A percentile compares a stretch with the other conserved stretches of the same genome.
These are phyloP conservation scores for Enteromius afrohamiltoni DNA, from an alignment of 2,797 vertebrate genomes.

Conservation along the genomic window DNA sequence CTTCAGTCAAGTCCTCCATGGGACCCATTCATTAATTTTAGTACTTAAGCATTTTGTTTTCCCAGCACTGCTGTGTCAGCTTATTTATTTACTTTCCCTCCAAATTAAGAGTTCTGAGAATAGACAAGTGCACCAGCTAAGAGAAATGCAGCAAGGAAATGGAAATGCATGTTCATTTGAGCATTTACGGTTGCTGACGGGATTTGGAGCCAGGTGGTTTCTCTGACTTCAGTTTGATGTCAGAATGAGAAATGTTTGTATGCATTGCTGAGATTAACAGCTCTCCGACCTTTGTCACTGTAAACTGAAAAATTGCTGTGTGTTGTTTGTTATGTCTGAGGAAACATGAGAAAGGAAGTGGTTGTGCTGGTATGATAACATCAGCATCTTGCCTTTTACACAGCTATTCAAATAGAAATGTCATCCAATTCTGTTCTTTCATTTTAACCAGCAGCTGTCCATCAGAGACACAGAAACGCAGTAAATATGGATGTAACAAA, in stretches of 20 bases:
- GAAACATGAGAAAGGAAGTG: slow-evolving; percentile 29
- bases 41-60: slow-evolving; percentile 44
- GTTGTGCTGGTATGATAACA: slow-evolving; percentile 37
- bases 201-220: slow-evolving; percentile 23
- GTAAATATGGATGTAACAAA: not conserved
- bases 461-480: not conserved
- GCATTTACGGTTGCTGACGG: not conserved
- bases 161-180: not conserved
- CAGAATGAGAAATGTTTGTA: slow-evolving; percentile 25
- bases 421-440: not conserved
- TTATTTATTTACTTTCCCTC: slow-evolving; percentile 49
- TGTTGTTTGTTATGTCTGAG: slow-evolving; percentile 18
- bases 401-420: slow-evolving; percentile 20
- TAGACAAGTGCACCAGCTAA: slow-evolving; percentile 14
- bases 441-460: not conserved
- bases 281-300: not conserved
- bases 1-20: slow-evolving; percentile 39
- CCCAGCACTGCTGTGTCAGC: slow-evolving; percentile 20
- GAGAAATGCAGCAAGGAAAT: not conserved
- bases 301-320: slow-evolving; percentile 28
- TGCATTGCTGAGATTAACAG: slow-evolving; percentile 28
- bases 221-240: slow-evolving; percentile 38
- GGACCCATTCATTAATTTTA: slow-evolving; percentile 45
- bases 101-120: slow-evolving; percentile 21
- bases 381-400: slow-evolving; percentile 6